phyloP scores from a whole-genome alignment of 2,113 vertebrate genomes.

The Pelecanus crispus region DNA sequence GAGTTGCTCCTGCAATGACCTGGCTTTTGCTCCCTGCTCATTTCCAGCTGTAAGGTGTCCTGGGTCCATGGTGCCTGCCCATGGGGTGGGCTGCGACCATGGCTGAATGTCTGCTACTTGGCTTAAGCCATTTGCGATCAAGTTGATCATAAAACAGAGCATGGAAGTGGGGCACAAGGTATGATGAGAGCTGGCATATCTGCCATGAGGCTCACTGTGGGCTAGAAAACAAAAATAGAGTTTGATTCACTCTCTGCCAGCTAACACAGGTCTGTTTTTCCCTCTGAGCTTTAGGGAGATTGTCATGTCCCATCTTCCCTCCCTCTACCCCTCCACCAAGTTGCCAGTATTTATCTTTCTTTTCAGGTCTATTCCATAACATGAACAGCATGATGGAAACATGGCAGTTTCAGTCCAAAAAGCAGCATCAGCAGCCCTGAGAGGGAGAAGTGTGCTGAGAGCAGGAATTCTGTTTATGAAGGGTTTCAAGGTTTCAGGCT shows the following conservation, averaged over 20 bases:
- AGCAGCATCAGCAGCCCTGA: background rate
- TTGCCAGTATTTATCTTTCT: constrained; percentile 34
- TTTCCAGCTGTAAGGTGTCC: background rate
- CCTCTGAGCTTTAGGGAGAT: constrained; percentile 31
- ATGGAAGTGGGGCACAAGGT: background rate
- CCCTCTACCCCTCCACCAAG: background rate
- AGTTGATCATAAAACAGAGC: background rate
- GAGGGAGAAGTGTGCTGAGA: background rate
- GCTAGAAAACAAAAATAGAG: constrained; percentile 55
- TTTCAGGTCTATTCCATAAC: background rate
- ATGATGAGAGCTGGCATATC: constrained; percentile 49
- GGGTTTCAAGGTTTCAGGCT: constrained; percentile 38
- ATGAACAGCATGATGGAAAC: constrained; percentile 18
- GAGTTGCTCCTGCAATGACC: background rate
- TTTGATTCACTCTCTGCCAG: constrained; percentile 36
- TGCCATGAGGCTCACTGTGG: constrained; percentile 23
- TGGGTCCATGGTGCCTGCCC: rapidly evolving
- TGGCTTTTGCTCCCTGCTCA: background rate
- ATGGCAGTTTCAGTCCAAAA: background rate
- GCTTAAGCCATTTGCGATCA: background rate
- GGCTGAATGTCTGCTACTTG: background rate
- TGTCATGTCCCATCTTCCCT: constrained; percentile 56
- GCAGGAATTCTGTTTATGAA: constrained; percentile 7
- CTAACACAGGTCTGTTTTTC: constrained; percentile 45
- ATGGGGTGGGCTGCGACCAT: rapidly evolving